phyloP scores from a whole-genome alignment of 1,140 invertebrate species.

The Babylonia areolata region DNA sequence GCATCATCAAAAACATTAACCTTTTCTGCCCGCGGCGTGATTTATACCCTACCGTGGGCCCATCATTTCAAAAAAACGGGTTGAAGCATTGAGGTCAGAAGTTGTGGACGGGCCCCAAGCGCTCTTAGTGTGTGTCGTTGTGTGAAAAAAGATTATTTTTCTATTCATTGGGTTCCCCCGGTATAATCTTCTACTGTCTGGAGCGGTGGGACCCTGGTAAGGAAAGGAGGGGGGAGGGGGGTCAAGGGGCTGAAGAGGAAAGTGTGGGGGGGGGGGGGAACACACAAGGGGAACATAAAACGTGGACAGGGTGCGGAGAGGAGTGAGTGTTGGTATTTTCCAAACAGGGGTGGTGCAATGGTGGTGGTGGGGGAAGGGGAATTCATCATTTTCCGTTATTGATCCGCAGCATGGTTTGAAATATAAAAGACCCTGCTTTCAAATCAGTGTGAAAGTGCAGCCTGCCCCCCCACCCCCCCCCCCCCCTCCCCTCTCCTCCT shows the following conservation, averaged over 20 bases:
- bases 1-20: slow-evolving; percentile 42
- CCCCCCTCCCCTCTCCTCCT: too few relatives aligned
- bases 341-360: too few relatives aligned
- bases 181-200: slow-evolving; percentile 19
- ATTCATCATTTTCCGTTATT: slow-evolving; percentile 12
- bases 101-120: not conserved
- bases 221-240: not conserved
- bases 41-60: slow-evolving; percentile 20
- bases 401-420: not conserved
- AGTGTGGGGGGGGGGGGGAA: too few relatives aligned
- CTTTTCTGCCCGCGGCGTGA: slow-evolving; percentile 12
- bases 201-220: not conserved
- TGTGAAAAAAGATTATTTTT: slow-evolving; percentile 36
- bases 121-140: slow-evolving; percentile 22
- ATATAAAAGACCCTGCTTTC: not conserved
- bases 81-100: slow-evolving; percentile 25
- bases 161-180: slow-evolving; percentile 30
- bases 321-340: not conserved
- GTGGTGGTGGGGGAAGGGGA: not conserved
- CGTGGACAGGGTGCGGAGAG: not conserved
- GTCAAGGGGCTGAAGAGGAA: too few relatives aligned
- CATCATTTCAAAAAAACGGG: slow-evolving; percentile 32
- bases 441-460: slow-evolving; percentile 3
- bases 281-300: not conserved
- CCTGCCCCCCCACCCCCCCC: too few relatives aligned